A percentile compares a stretch with the other conserved stretches of the same genome.
phyloP scores from a whole-genome alignment of 2,113 vertebrate genomes.

The Eulemur macaco region DNA sequence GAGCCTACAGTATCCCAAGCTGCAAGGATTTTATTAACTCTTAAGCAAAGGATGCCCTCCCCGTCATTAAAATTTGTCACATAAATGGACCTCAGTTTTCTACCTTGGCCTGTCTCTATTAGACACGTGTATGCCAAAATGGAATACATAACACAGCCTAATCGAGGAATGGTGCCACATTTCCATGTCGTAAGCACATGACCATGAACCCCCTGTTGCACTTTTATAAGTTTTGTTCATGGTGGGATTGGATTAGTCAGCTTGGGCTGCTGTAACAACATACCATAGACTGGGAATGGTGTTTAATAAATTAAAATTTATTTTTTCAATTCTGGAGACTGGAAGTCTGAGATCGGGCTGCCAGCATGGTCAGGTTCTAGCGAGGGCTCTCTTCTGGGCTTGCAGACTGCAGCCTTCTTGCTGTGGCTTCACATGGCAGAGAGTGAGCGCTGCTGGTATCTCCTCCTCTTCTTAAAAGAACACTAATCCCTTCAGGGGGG shows the following conservation, averaged over 20 bases:
- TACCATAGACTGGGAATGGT: not conserved
- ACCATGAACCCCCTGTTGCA: constrained; percentile 15
- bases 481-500: not conserved
- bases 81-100: constrained; percentile 42
- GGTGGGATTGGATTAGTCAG: not conserved
- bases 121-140: not conserved
- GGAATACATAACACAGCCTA: not conserved
- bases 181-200: constrained; percentile 56
- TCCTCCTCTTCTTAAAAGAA: not conserved
- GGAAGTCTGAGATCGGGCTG: not conserved
- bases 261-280: not conserved
- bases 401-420: not conserved
- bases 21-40: constrained; percentile 54
- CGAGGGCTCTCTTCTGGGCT: not conserved
- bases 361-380: not conserved
- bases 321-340: not conserved
- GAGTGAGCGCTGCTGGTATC: not conserved
- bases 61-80: constrained; percentile 50
- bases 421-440: not conserved
- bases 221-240: constrained; percentile 33
- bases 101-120: not conserved
- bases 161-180: constrained; percentile 40
- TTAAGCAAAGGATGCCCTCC: constrained; percentile 38
- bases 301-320: not conserved
- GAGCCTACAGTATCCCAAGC: not conserved